These are phyloP conservation scores for Gymnoscopelus braueri DNA, from an alignment of 2,797 vertebrate species.

Conservation along the genomic window DNA sequence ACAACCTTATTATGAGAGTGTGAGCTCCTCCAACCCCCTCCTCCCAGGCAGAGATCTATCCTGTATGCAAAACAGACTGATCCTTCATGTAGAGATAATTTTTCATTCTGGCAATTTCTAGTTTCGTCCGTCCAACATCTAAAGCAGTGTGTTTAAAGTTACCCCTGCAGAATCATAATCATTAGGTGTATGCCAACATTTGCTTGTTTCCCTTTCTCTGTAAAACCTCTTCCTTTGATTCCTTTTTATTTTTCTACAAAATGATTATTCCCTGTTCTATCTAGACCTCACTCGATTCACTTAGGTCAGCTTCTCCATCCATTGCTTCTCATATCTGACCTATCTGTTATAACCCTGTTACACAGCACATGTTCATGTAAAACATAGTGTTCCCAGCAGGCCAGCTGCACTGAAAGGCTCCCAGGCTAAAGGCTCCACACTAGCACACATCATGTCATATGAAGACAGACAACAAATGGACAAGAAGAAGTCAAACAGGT, in stretches of 20 bases:
- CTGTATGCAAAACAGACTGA: slow-evolving; percentile 3
- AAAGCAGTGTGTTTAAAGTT: not conserved
- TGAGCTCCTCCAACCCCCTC: not conserved
- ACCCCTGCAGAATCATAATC: slow-evolving; percentile 6
- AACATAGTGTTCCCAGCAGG: slow-evolving; percentile 13
- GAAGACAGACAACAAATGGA: slow-evolving; percentile 33
- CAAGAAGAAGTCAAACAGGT: slow-evolving; percentile 45
- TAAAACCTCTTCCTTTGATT: not conserved
- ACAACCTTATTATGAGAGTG: not conserved
- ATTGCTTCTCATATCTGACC: not conserved
- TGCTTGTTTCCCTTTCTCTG: not conserved
- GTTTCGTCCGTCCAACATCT: not conserved
- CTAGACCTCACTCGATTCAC: not conserved
- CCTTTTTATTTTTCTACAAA: not conserved
- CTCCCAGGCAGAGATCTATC: slow-evolving; percentile 3
- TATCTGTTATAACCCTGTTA: not conserved
- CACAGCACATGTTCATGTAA: not conserved
- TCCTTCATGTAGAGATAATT: slow-evolving; percentile 13
- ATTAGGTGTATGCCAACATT: not conserved
- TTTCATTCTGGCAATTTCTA: not conserved
- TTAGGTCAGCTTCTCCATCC: not conserved
- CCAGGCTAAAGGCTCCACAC: slow-evolving; percentile 22
- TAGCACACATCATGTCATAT: slow-evolving; percentile 38
- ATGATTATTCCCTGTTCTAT: not conserved
- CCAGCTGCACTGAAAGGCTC: slow-evolving; percentile 25